Evolutionary conservation across 2,113 vertebrate species (phyloP), one percentile per base, ranked within the genome.

Genomic region (Colius striatus): DNA sequence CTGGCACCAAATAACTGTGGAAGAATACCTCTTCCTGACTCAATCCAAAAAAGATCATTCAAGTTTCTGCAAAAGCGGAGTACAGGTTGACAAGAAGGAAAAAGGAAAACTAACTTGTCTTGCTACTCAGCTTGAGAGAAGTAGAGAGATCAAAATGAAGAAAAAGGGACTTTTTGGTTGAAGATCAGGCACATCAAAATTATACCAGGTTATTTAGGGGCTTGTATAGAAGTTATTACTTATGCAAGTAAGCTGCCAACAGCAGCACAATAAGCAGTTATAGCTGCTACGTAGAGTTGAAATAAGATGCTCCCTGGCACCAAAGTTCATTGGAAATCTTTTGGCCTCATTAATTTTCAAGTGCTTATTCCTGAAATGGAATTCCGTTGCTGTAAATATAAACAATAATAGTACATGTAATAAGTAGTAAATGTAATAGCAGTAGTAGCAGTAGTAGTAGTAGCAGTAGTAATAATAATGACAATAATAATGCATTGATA

Each of bases 331-430:
- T 65, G 15, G 36, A 89, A 79, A 62, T 0, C 2, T 70, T 55
- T 72, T 73, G 27, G 18, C 7, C 30, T 85, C 30, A 8, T 50
- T 87, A 38, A 9, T 84, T 9, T 32, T 63, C 11, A 32, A 32
- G 41, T 95, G 27, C 41, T 61, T 91, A 85, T 85, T 92, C 7
- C 55, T 81, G 70, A 87, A 58, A 68, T 65, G 6, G n/a, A 91
- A 67, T 88, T 81, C 26, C 38, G 5, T 29, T 83, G 22, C 19
- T 45, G 12, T 10, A 53, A 67, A 87, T n/a, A 38, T 14, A 78
- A 87, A 65, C 4, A 38, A 58, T 21, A 54, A n/a, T n/a, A n/a
- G n/a, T n/a, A n/a, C n/a, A n/a, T n/a, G n/a, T n/a, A n/a, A n/a
- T n/a, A n/a, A n/a, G n/a, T n/a, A n/a, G n/a, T n/a, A n/a, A n/a